A percentile compares a stretch with the other conserved stretches of the same genome.
Conservation (phyloP, 2,797 vertebrate genomes). For the Sternarchorhynchus goeldii region DNA sequence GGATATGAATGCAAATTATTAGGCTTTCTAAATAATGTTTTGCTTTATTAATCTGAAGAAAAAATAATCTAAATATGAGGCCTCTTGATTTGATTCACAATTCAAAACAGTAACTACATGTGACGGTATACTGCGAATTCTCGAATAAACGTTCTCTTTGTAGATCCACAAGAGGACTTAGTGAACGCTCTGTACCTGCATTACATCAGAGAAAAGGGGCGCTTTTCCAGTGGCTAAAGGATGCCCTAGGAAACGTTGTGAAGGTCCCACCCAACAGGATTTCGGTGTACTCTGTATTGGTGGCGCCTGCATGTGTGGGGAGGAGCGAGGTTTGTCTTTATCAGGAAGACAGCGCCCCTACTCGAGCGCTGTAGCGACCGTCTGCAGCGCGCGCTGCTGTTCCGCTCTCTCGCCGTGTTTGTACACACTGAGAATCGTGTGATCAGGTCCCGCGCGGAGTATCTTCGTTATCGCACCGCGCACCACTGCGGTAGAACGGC, state of each 20-base stretch:
- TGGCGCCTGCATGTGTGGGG: slow-evolving; percentile 44
- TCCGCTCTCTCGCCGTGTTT: slow-evolving; percentile 43
- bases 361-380: slow-evolving; percentile 57
- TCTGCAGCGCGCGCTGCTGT: slow-evolving; percentile 52
- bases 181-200: slow-evolving; percentile 34
- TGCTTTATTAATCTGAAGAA: too few species aligned
- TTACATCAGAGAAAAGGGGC: slow-evolving; percentile 45
- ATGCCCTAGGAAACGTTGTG: slow-evolving; percentile 43
- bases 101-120: too few species aligned
- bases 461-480: slow-evolving; percentile 67
- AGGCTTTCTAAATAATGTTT: neutral
- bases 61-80: too few species aligned
- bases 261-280: slow-evolving; percentile 57
- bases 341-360: slow-evolving; percentile 68
- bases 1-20: neutral
- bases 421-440: slow-evolving; percentile 45
- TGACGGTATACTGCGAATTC: too few species aligned
- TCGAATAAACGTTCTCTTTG: too few species aligned
- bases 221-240: slow-evolving; percentile 33
- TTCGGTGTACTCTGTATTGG: slow-evolving; percentile 56
- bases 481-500: slow-evolving; percentile 70
- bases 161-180: neutral
- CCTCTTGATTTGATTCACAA: too few species aligned
- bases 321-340: slow-evolving; percentile 62
- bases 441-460: slow-evolving; percentile 62